Evolutionary conservation across 2,888 invertebrate genomes (phyloP), one percentile per base, ranked within the genome.

Genomic region (Cremastobaeus sp.): DNA sequence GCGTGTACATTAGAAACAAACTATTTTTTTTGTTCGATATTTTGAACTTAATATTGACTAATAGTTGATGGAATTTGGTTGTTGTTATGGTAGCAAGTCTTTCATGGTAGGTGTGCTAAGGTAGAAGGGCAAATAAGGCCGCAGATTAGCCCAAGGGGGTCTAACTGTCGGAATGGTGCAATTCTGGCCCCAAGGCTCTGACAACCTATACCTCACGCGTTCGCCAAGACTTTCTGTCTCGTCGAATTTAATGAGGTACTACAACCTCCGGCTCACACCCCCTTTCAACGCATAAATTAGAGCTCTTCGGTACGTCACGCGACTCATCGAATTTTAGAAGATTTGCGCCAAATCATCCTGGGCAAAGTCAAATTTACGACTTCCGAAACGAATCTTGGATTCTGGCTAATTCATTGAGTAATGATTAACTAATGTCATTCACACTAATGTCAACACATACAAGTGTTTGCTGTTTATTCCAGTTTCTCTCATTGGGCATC

Each of bases 91-190:
- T 47, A 68, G 57, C 54, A 43, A 18, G 70, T 65, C 59, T 28
- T 66, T 52, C 20, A 50, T 60, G 57, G 50, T 69, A 76, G 47
- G 39, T 59, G 55, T 62, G 41, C 62, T 55, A 60, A 76, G 77
- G 77, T 84, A 80, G 82, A 82, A 84, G 84, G 84, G 84, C 85
- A 85, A 87, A 87, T 87, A 87, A 87, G 87, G 87, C 85, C 87
- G 87, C 75, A 78, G 82, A 82, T 86, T 86, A 80, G 87, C 87
- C 87, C 84, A 85, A 86, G 87, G 87, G 86, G 86, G 84, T 86
- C 84, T 86, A 85, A 84, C 84, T 82, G 82, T 81, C 78, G 77
- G 80, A 76, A 84, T 86, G 85, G 83, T 85, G 86, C 85, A 86
- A 86, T 78, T 80, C 75, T 84, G 82, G 85, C 87, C 86, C 76